A percentile compares a stretch with the other conserved stretches of the same genome.
phyloP scores from a whole-genome alignment of 1,140 invertebrate genomes.

The Muscidifurax raptorellus region DNA sequence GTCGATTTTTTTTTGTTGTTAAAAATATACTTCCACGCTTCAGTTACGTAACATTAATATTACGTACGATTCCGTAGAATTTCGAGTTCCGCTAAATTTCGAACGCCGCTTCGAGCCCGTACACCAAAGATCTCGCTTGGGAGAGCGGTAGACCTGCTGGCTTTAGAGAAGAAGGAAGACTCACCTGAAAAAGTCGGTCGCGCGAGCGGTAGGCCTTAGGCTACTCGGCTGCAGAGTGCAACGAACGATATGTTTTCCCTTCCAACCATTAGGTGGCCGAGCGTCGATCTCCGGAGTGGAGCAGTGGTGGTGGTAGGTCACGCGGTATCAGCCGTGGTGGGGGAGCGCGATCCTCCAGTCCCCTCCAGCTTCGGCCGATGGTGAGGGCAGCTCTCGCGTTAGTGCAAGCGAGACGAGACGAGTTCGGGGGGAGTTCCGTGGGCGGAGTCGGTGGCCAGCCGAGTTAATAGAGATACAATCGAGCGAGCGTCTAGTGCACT shows the following conservation, averaged over 20 bases:
- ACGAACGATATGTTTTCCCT: conserved; percentile 10
- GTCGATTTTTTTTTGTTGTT: background rate
- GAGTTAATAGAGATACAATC: conserved; percentile 77
- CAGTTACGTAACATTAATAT: background rate
- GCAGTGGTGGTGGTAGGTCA: background rate
- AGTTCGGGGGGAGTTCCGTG: conserved; percentile 41
- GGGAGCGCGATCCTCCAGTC: background rate
- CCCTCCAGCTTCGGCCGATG: background rate
- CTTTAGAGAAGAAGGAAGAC: background rate
- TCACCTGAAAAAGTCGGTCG: background rate
- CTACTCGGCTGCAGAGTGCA: conserved; percentile 15
- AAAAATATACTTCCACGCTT: background rate
- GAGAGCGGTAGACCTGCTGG: no score
- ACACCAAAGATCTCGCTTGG: no score
- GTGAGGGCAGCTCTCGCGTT: conserved; percentile 22
- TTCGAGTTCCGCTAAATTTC: background rate
- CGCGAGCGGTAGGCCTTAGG: background rate
- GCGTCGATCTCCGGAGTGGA: conserved; percentile 1
- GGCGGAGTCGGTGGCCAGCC: conserved; percentile 65
- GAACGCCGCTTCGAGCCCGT: no score
- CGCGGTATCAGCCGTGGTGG: background rate
- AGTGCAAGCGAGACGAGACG: conserved; percentile 17
- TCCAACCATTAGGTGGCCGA: background rate
- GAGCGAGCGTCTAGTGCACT: conserved; percentile 72
- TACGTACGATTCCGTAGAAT: background rate